A percentile compares a stretch with the other conserved stretches of the same genome.
Evolutionary conservation across 1,140 invertebrate genomes (phyloP).

Genomic region (Andrena cerasifolii): DNA sequence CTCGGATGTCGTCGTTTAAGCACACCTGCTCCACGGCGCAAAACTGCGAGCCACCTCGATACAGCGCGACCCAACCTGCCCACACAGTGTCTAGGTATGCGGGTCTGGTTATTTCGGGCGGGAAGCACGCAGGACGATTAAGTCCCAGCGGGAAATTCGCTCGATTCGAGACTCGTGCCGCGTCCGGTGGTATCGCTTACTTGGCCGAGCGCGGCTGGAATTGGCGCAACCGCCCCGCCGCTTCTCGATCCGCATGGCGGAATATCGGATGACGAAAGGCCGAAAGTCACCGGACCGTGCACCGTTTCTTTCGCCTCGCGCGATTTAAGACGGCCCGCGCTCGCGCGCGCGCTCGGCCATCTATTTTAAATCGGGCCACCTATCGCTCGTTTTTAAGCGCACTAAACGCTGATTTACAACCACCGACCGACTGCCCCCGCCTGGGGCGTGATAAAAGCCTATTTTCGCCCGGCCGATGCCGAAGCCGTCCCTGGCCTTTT

Average conservation of each 20-base stretch:
- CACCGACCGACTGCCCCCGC: conserved; percentile 27
- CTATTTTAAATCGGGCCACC: conserved; percentile 68
- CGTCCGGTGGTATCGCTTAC: background rate
- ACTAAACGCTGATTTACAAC: conserved; percentile 65
- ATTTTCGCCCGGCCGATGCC: conserved; percentile 48
- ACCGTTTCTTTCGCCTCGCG: conserved; percentile 33
- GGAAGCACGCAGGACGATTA: conserved; percentile 22
- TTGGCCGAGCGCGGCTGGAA: background rate
- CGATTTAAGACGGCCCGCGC: conserved; percentile 38
- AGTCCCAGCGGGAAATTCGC: conserved; percentile 1
- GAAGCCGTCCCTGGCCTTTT: conserved; percentile 43
- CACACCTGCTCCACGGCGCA: too few relatives aligned
- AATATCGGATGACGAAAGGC: conserved; percentile 38
- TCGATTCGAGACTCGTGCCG: background rate
- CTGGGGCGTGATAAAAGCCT: conserved; percentile 55
- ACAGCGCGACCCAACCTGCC: background rate
- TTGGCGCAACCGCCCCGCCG: conserved; percentile 13
- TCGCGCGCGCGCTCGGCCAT: conserved; percentile 12
- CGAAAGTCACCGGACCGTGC: background rate
- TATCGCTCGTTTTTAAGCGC: conserved; percentile 66
- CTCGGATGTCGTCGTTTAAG: conserved; percentile 19
- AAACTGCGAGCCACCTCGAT: too few relatives aligned
- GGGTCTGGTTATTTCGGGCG: conserved; percentile 44
- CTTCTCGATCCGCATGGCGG: background rate
- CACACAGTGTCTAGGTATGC: conserved; percentile 7